These are phyloP conservation scores for Paralvinella palmiformis DNA, from an alignment of 1,140 invertebrate genomes.

Conservation along the genomic window DNA sequence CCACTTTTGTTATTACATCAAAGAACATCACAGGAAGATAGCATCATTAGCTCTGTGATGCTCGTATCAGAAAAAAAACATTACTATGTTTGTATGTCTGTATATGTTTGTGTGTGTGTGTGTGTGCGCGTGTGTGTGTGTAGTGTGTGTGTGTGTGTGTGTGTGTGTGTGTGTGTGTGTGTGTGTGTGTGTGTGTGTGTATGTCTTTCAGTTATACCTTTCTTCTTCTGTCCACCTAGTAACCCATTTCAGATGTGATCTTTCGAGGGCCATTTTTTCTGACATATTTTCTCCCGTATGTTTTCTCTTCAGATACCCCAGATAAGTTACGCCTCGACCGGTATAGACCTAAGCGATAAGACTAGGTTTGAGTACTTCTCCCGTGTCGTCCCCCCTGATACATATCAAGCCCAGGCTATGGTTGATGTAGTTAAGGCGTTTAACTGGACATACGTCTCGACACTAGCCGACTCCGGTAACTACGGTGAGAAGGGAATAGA, in stretches of 20 bases:
- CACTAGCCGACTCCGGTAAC: slow-evolving; percentile 67
- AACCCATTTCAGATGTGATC: too few species aligned
- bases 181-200: neutral
- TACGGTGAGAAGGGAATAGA: slow-evolving; percentile 60
- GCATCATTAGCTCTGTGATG: too few species aligned
- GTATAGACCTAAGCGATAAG: slow-evolving; percentile 58
- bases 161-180: slow-evolving; percentile 1
- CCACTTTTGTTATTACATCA: too few species aligned
- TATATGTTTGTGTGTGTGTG: neutral
- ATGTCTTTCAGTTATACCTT: neutral
- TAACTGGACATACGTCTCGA: slow-evolving; percentile 69
- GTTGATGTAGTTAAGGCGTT: slow-evolving; percentile 65
- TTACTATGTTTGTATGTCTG: neutral
- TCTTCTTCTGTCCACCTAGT: too few species aligned
- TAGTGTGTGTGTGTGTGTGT: slow-evolving; percentile 4
- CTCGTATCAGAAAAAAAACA: too few species aligned
- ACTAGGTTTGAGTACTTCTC: slow-evolving; percentile 67
- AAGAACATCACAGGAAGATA: too few species aligned
- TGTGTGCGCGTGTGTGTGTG: neutral
- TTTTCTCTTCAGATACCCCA: slow-evolving; percentile 70
- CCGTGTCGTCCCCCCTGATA: slow-evolving; percentile 63
- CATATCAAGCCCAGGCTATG: slow-evolving; percentile 69
- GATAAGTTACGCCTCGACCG: slow-evolving; percentile 70
- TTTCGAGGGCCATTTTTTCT: too few species aligned
- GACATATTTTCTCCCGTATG: too few species aligned